These are phyloP conservation scores for Vidua macroura DNA, from an alignment of 2,113 vertebrate genomes.

Conservation along the genomic window DNA sequence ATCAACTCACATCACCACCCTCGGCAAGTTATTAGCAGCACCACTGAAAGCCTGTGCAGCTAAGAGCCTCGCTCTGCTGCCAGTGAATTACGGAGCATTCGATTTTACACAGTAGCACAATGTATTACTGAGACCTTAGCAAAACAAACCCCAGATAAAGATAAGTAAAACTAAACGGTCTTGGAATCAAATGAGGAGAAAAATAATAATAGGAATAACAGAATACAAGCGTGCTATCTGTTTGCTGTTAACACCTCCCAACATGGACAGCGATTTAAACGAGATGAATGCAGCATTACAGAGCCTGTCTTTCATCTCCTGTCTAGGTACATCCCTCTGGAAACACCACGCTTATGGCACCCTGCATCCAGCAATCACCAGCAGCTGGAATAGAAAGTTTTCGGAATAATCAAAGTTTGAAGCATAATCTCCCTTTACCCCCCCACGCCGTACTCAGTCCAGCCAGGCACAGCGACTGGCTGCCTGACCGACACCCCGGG, in stretches of 20 bases:
- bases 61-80: neutral
- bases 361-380: neutral
- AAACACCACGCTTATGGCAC: neutral
- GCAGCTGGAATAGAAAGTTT: neutral
- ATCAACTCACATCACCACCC: neutral
- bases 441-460: fast-evolving
- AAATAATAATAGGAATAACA: neutral
- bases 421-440: neutral
- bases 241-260: neutral
- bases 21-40: neutral
- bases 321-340: neutral
- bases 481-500: fast-evolving
- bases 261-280: neutral
- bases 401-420: neutral
- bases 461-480: fast-evolving
- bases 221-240: neutral
- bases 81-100: neutral
- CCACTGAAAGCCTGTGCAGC: neutral
- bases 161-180: neutral
- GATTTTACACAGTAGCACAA: neutral
- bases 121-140: neutral
- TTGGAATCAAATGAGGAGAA: neutral
- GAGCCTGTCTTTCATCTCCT: neutral
- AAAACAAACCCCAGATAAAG: neutral
- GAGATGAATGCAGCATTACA: neutral